Evolutionary conservation across 1,140 invertebrate genomes (phyloP), one percentile per base, ranked within the genome.

Genomic region (Luehdorfia chinensis): DNA sequence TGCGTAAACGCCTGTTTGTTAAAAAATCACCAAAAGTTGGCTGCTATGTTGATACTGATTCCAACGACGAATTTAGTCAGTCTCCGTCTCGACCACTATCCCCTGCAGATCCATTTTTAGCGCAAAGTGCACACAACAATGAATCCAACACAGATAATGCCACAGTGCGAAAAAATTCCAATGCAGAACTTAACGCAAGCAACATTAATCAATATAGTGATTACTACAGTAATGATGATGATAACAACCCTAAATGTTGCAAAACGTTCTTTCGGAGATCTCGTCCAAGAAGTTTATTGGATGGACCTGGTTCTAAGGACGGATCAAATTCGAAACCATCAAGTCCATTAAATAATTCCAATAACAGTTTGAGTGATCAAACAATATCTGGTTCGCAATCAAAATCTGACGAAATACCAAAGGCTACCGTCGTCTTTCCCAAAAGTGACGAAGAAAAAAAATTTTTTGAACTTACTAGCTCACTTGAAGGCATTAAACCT

Each of bases 1-100:
- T 87, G 34, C 74, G 85, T 16, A 87, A 87, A 62, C 75, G 85
- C 13, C 57, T 87, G 45, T 84, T 87, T 54, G 84, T 87, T 30
- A 87, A 87, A 61, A 87, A 87, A 56, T 87, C 85, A 7, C 84
- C 85, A 30, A 87, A 81, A 75, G 85, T 87, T 55, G 85, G 85
- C 31, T 87, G 85, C 62, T 83, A 81, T 71, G 75, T 85, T 30
- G 83, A 84, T 59, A 79, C 76, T 31, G 80, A 84, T 75, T 85
- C 81, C 5, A 78, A 79, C 39, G 81, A 85, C 49, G 81, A 85
- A 68, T 78, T 75, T 34, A 67, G 55, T 16, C 78, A 84, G 36
- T 69, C 75, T 27, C 58, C 65, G 9, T 85, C 81, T 33, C 71
- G 81, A 11, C 79, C 81, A 18, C 84, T 85, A 54, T 85, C 81